A percentile compares a stretch with the other conserved stretches of the same genome.
phyloP scores from a whole-genome alignment of 2,113 vertebrate species.

The Ibidorhyncha struthersii region DNA sequence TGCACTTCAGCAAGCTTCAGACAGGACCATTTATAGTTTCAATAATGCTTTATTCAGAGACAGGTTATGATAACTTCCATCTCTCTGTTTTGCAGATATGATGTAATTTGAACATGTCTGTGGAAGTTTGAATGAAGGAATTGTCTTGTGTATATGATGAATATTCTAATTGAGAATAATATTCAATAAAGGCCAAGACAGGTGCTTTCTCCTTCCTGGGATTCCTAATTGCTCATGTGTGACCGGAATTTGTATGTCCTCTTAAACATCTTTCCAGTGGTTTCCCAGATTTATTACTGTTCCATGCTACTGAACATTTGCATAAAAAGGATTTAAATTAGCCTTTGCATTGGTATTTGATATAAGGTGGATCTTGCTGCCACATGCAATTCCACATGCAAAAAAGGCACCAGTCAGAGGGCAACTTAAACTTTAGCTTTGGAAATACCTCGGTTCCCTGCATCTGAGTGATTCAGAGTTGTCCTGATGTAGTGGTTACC shows the following conservation, averaged over 20 bases:
- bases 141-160: constrained; percentile 54
- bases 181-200: constrained; percentile 52
- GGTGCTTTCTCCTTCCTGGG: constrained; percentile 59
- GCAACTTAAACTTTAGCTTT: neutral
- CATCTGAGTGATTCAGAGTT: accelerated
- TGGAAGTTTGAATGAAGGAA: constrained; percentile 46
- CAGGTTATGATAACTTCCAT: constrained; percentile 60
- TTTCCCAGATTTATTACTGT: constrained; percentile 57
- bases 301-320: constrained; percentile 17
- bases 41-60: constrained; percentile 34
- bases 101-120: constrained; percentile 30
- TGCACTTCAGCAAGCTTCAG: constrained; percentile 22
- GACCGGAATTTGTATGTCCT: constrained; percentile 53
- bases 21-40: constrained; percentile 34
- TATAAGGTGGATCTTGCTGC: neutral
- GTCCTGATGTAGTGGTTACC: neutral
- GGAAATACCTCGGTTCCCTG: neutral
- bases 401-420: neutral
- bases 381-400: neutral
- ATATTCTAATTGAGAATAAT: constrained; percentile 66
- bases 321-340: constrained; percentile 50
- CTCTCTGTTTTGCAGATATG: constrained; percentile 43
- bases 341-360: neutral
- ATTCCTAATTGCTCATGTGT: constrained; percentile 65
- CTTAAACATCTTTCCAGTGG: constrained; percentile 43